A percentile compares a stretch with the other conserved stretches of the same genome.
Conservation (phyloP, 2,113 vertebrate genomes). For the Tiliqua scincoides region DNA sequence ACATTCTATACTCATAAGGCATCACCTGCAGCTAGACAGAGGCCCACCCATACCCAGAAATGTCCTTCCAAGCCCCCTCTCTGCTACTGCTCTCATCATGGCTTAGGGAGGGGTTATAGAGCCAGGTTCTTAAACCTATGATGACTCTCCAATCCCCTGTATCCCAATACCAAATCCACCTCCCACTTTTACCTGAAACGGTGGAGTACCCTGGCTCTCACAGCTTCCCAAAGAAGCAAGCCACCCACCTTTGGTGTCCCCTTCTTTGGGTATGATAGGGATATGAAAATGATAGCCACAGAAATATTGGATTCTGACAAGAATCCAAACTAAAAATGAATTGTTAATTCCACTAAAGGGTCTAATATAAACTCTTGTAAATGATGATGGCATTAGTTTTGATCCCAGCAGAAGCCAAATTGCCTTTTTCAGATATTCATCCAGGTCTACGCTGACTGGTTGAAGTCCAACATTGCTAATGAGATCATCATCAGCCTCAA, state of each 20-base stretch:
- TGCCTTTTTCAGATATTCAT: not conserved
- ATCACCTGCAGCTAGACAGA: too few species aligned
- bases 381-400: not conserved
- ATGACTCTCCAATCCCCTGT: too few species aligned
- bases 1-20: too few species aligned
- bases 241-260: too few species aligned
- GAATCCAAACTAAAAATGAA: not conserved
- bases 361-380: not conserved
- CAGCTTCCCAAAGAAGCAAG: not conserved
- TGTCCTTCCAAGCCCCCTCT: too few species aligned
- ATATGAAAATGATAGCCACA: not conserved
- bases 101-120: too few species aligned
- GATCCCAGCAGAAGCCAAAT: not conserved
- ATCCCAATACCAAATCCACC: too few species aligned
- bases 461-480: constrained; percentile 33
- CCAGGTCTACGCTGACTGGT: not conserved
- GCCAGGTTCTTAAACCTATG: too few species aligned
- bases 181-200: too few species aligned
- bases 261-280: not conserved
- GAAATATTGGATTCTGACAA: not conserved
- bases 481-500: constrained; percentile 28
- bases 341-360: not conserved
- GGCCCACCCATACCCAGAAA: too few species aligned
- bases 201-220: too few species aligned
- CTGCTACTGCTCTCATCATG: too few species aligned